phyloP scores from a whole-genome alignment of 2,113 vertebrate species.

The Ailuropoda melanoleuca region DNA sequence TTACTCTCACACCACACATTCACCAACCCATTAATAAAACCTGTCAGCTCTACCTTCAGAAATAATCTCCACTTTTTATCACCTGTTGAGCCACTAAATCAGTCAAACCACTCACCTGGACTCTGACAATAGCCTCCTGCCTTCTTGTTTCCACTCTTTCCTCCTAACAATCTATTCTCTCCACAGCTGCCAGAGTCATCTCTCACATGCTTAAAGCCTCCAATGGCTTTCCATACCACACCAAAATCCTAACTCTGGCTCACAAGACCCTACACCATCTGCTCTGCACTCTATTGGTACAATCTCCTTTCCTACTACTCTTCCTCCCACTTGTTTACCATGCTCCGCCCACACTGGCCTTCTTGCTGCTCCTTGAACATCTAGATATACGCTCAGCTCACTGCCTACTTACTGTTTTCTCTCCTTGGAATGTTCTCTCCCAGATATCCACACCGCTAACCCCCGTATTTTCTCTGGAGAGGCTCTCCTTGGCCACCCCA shows the following conservation, averaged over 20 bases:
- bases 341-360: neutral
- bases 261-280: neutral
- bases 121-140: neutral
- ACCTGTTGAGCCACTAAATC: neutral
- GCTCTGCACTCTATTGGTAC: neutral
- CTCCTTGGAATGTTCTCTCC: neutral
- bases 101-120: neutral
- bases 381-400: neutral
- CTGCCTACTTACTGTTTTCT: neutral
- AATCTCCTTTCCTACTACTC: neutral
- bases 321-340: neutral
- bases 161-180: neutral
- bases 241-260: neutral
- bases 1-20: neutral
- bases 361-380: neutral
- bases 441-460: neutral
- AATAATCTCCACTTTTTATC: neutral
- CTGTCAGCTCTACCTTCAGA: neutral
- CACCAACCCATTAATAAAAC: neutral
- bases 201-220: neutral
- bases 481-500: neutral
- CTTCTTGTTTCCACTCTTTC: neutral
- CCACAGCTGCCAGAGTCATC: neutral
- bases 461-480: neutral
- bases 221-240: neutral